Evolutionary conservation across 2,797 vertebrate genomes (phyloP).

Genomic region (Gymnothorax javanicus): DNA sequence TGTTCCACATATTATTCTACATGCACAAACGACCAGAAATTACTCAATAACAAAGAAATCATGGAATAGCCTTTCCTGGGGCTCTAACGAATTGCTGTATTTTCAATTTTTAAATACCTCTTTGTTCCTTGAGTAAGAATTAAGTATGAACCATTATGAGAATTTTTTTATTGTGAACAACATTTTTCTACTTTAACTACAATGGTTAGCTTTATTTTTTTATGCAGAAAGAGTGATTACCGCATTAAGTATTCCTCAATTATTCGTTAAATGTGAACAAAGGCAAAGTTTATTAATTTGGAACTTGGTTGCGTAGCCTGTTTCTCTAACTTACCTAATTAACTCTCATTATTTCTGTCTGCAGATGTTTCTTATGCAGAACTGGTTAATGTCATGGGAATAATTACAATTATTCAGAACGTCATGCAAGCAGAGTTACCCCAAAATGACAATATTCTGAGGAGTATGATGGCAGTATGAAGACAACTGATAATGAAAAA

Average conservation of each 20-base stretch:
- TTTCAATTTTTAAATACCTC: background rate
- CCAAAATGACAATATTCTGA: background rate
- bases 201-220: background rate
- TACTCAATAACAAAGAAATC: no score
- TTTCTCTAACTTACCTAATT: background rate
- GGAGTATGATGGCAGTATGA: background rate
- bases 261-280: background rate
- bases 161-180: background rate
- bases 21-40: background rate
- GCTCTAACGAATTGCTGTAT: background rate
- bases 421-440: background rate
- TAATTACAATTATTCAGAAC: background rate
- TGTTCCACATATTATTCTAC: background rate
- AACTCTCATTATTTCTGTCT: background rate
- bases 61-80: no score
- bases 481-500: background rate
- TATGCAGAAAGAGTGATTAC: background rate
- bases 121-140: background rate
- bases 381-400: background rate
- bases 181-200: background rate
- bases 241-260: background rate
- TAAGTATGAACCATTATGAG: background rate
- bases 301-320: background rate
- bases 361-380: background rate
- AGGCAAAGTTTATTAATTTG: background rate